Percentiles rank a stretch among this genome's conserved stretches.
phyloP scores from a whole-genome alignment of 2,888 invertebrate genomes.

The Caenorhabditis panamensis region DNA sequence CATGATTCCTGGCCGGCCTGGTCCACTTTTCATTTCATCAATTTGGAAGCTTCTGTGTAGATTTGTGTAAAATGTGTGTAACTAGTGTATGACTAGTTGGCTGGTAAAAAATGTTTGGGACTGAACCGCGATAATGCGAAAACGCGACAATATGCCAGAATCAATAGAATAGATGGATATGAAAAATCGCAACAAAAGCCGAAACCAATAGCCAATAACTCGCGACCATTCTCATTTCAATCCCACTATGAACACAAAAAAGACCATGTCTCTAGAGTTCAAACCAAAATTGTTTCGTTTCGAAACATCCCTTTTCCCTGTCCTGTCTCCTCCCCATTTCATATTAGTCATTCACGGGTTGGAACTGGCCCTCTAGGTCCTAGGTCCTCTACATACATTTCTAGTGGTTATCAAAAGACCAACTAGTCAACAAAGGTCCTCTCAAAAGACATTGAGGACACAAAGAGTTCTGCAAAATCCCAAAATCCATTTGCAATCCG shows the following conservation, averaged over 20 bases:
- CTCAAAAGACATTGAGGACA: no score
- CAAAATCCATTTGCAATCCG: no score
- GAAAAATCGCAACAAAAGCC: constrained; percentile 23
- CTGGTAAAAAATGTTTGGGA: no score
- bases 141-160: no score
- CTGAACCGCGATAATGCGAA: no score
- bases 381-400: neutral
- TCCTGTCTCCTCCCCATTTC: constrained; percentile 13
- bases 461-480: neutral
- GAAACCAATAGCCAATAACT: neutral
- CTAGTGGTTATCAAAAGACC: neutral
- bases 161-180: neutral
- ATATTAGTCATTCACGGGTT: neutral
- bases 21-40: neutral
- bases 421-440: no score
- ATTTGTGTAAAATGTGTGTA: no score
- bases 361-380: no score
- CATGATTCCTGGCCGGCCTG: neutral
- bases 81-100: no score
- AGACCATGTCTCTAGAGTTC: constrained; percentile 33
- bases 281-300: constrained; percentile 26
- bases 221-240: no score
- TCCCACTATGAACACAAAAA: constrained; percentile 32
- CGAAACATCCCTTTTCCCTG: neutral
- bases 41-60: no score